Evolutionary conservation across 2,113 vertebrate species (phyloP), one percentile per base, ranked within the genome.

Genomic region (Catharus fuscescens): DNA sequence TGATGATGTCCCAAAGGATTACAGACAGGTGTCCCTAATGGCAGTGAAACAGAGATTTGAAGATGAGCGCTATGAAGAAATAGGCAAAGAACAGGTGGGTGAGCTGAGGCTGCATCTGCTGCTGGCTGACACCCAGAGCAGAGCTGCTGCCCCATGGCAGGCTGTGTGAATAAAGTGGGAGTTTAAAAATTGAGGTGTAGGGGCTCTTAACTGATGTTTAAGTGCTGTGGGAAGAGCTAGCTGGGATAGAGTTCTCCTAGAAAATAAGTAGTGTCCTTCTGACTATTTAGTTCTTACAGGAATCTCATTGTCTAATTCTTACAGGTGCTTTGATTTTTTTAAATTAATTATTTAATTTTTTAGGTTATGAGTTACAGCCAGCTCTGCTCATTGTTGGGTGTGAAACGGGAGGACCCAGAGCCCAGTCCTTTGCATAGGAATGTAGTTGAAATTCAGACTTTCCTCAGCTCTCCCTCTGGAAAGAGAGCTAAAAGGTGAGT

Each of bases 21-120:
- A 99, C 57, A 97, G 99, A 87, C 99, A 99, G 11, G 98, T 99
- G 42, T 99, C 99, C 57, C 98, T 99, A 59, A 99, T 98, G 0
- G 99, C 99, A 4, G 99, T 99, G 15, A 99, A 99, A 80, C 99
- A 99, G 79, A 97, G 99, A 45, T 99, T 99, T 90, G 99, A 99
- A 95, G 99, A 99, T 52, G 98, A 99, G 34, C 96, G 97, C 42
- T 99, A 98, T 13, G 98, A 98, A 38, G 98, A 98, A 78, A 99
- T 99, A 95, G 98, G 99, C 89, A 99, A 98, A 93, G 99, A 99
- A 40, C 97, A 98, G 98, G 99, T 99, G 80, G 31, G 92, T 73
- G 71, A 83, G 28, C 26, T 64, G 25, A 31, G 8, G 31, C 34
- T 36, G 42, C 42, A 9, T 45, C 64, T 52, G 56, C 53, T 78